Base-by-base conservation (phyloP, 2,113 vertebrate genomes). In the Archilochus colubris region DNA sequence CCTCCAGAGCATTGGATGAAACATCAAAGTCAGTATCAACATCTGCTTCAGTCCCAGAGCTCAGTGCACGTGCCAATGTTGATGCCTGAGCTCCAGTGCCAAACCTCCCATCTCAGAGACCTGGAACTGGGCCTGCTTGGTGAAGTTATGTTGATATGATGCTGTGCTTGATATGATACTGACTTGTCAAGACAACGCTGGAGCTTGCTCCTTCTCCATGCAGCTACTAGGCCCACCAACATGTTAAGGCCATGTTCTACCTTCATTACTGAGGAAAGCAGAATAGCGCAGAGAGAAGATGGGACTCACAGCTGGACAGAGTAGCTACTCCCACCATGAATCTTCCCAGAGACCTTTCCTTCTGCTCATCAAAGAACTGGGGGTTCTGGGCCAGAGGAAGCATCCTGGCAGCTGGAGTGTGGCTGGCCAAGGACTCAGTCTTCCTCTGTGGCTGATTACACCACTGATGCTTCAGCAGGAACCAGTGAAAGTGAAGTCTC, bases 1-100 rank as follows among this genome's bases (percentile, higher is more conserved):
- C 81, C 87, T 94, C 66, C 61, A 59, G 87, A 92, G 85, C 6
- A 2, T 33, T 96, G 95, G 96, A 94, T 92, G 81, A 88, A 93
- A 95, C 94, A 94, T 96, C 96, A 96, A 96, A 96, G 95, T 17
- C 43, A 21, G 53, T 18, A 90, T 63, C 95, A 92, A 88, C 95
- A 94, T 83, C 94, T 93, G 92, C 80, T 88, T 63, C 63, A 73
- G 75, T 57, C 70, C 75, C 11, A 31, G 76, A 0, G 1, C 72
- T 77, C 0, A 1, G 31, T 51, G 43, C 76, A 74, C 13, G 14
- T 81, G 94, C 94, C 96, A 94, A 7, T 9, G 43, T 15, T 55
- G 89, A 79, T 75, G 69, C 62, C 74, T 61, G 55, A 79, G 67
- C 72, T 80, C 68, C 28, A 43, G 63, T 59, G 88, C 95, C 96